Percentiles rank a stretch among this genome's conserved stretches.
phyloP scores from a whole-genome alignment of 2,113 vertebrate species.

The Chroicocephalus ridibundus region DNA sequence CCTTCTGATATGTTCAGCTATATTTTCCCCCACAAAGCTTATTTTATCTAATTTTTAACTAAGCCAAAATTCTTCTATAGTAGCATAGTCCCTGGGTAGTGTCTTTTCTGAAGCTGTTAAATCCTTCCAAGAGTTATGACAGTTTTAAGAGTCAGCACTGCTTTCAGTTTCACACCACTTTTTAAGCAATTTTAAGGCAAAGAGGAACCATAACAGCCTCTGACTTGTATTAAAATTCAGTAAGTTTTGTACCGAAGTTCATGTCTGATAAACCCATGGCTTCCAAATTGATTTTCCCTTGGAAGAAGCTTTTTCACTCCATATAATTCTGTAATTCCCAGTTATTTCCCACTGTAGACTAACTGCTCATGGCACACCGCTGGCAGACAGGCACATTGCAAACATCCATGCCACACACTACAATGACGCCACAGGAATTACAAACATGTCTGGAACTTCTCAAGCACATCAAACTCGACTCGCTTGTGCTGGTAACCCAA shows the following conservation, averaged over 20 bases:
- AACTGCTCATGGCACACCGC: background rate
- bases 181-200: background rate
- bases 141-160: background rate
- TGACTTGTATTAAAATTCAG: background rate
- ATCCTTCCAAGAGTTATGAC: background rate
- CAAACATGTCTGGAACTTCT: background rate
- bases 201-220: background rate
- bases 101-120: background rate
- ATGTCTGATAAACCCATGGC: background rate
- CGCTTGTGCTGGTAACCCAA: background rate
- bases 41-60: background rate
- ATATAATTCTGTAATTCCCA: background rate
- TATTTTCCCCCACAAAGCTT: background rate
- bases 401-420: background rate
- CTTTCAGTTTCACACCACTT: background rate
- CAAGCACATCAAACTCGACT: background rate
- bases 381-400: background rate
- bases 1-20: background rate
- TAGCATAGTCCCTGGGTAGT: background rate
- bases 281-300: background rate
- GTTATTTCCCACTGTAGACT: background rate
- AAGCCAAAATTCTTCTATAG: background rate
- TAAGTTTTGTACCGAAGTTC: background rate
- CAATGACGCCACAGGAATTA: background rate
- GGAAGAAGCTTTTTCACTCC: background rate